Evolutionary conservation across 1,140 invertebrate species (phyloP), one percentile per base, ranked within the genome.

Genomic region (Tetramorium simillimum): DNA sequence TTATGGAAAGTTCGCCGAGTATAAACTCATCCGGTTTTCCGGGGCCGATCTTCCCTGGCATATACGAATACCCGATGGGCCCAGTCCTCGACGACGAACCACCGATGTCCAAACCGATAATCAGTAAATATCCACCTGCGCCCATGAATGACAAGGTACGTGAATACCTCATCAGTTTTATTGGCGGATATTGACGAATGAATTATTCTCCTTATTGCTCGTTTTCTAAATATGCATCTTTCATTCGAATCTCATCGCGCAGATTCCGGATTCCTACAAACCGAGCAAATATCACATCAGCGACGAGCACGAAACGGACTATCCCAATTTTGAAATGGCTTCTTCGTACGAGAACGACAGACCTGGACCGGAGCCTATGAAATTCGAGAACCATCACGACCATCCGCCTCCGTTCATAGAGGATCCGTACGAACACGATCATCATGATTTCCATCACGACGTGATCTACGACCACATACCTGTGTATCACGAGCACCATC

Each of bases 381-480:
- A 94, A 43, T 93, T 91, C 82, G 33, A 85, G 0, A 90, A 49
- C 0, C 88, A 91, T 51, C 88, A 88, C n/a, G 85, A 90, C n/a
- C 86, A 85, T 63, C 69, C 86, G 1, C 89, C 91, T 9, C 86
- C 85, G 6, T 88, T 86, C 73, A 67, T 33, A 0, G 75, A 90
- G 24, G 51, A 72, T 14, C 16, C 89, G 3, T 91, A 90, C 75
- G 86, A 94, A 16, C 94, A 96, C 51, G 93, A 95, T 60, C 95
- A 96, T 77, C 92, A 95, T 86, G 94, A 96, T 86, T 88, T 94
- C 65, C 89, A 95, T 69, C 93, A 95, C 80, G 92, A 95, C 2
- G n/a, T 94, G 28, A 92, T 92, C 43, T 95, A 94, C 84, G 94
- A 95, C 80, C 93, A 95, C 72, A 69, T 92, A n/a, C 92, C 93